phyloP scores from a whole-genome alignment of 2,797 vertebrate genomes.

The Podargus strigoides region DNA sequence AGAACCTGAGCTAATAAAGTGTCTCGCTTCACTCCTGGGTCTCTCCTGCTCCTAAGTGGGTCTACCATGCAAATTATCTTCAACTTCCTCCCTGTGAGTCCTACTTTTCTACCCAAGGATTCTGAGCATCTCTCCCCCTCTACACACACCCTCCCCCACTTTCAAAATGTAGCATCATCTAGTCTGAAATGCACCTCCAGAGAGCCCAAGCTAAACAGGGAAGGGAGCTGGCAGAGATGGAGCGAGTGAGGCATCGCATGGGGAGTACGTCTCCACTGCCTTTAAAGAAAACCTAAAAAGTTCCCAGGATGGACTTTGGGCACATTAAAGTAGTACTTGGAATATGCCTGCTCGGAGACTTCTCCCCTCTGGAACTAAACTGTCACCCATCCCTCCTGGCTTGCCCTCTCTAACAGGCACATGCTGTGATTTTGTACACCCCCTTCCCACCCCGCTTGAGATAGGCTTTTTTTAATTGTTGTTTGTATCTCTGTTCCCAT shows the following conservation, averaged over 20 bases:
- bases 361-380: constrained; percentile 3
- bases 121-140: constrained; percentile 55
- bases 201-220: constrained; percentile 58
- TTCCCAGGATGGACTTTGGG: constrained; percentile 40
- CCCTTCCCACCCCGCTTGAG: background rate
- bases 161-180: constrained; percentile 25
- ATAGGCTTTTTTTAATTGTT: background rate
- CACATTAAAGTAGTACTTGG: background rate
- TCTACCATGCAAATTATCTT: constrained; percentile 52
- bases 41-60: background rate
- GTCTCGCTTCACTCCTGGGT: accelerated
- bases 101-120: constrained; percentile 59
- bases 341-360: background rate
- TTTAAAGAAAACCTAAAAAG: constrained; percentile 64
- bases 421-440: background rate
- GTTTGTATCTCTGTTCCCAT: background rate
- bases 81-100: constrained; percentile 66
- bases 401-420: background rate
- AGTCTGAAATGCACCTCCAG: constrained; percentile 59
- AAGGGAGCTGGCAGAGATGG: constrained; percentile 36
- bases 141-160: constrained; percentile 13
- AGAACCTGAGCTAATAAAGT: background rate
- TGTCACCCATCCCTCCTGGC: background rate
- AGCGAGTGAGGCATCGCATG: background rate
- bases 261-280: constrained; percentile 2